These are phyloP conservation scores for Nothura maculosa DNA, from an alignment of 2,797 vertebrate genomes.

Conservation along the genomic window DNA sequence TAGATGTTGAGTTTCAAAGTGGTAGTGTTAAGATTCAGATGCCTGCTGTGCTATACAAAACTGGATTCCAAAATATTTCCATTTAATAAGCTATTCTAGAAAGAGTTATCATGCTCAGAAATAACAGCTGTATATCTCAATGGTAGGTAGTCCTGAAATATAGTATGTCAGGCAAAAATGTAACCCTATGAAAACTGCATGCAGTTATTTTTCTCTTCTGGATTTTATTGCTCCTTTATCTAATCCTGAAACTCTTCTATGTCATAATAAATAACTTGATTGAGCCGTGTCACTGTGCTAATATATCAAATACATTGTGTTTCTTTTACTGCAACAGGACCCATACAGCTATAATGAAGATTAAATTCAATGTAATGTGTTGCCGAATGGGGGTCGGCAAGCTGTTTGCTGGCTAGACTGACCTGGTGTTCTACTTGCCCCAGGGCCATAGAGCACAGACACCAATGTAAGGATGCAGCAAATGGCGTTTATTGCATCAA, in stretches of 20 bases:
- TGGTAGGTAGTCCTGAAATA: neutral
- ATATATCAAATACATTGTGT: neutral
- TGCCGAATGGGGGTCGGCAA: too few relatives aligned
- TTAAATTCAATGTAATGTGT: accelerated
- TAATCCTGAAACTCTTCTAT: neutral
- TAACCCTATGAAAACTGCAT: neutral
- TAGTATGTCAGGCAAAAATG: neutral
- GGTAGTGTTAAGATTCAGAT: neutral
- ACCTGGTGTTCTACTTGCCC: too few relatives aligned
- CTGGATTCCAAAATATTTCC: neutral
- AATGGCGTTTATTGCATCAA: too few relatives aligned
- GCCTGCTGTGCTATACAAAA: neutral
- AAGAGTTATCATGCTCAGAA: neutral
- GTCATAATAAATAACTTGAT: neutral
- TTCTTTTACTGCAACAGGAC: neutral
- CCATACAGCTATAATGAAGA: neutral
- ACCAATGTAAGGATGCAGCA: too few relatives aligned
- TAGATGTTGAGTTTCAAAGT: neutral
- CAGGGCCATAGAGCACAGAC: too few relatives aligned
- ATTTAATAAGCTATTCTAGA: neutral
- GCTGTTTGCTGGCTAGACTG: too few relatives aligned
- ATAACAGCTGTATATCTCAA: neutral
- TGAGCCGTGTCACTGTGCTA: neutral
- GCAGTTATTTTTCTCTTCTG: neutral
- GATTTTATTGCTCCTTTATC: neutral